Base-by-base conservation (phyloP, 2,888 invertebrate genomes). In the Parnassius orleans region DNA sequence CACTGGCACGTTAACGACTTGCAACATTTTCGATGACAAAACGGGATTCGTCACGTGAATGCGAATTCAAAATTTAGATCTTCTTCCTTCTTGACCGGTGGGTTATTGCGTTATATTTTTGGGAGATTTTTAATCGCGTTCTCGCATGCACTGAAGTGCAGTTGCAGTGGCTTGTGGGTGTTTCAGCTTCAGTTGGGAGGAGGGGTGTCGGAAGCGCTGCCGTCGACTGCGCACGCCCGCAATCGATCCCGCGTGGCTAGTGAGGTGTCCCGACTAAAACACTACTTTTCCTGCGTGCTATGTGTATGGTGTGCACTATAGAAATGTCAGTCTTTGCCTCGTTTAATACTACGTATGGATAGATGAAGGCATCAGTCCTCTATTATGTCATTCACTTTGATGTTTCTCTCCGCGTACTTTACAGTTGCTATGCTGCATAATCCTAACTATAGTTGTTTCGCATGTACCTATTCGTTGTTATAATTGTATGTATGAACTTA, bases 381-480 rank as follows among this genome's bases (percentile, higher is more conserved):
- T 88, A 86, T 90, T 90, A 90, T 90, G 86, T 87, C 89, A 89
- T 86, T 86, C 83, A 81, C 87, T 90, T 87, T 88, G 89, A 90
- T 82, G 85, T 83, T 76, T 66, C 72, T 68, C 72, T 68, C 66
- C 66, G 64, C 68, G 75, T 78, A 72, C 72, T 71, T 67, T 70
- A 69, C 66, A 68, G 69, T 68, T 66, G 72, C 68, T 67, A 66
- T 65, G 73, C 68, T 68, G 71, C 72, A 44, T 50, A 61, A 57
- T 67, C 61, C 66, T 69, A 67, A 66, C 69, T 71, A 68, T 70
- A 67, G 69, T 67, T 71, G 69, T 69, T 68, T 64, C 65, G 65
- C 65, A 63, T 61, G 52, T 65, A 56, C 55, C 61, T 48, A 65
- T 58, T 65, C 67, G 71, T 75, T 74, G 72, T 75, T 74, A 57